A percentile compares a stretch with the other conserved stretches of the same genome.
These are phyloP conservation scores for Caenorhabditis brenneri DNA, from an alignment of 1,140 invertebrate species.

Conservation along the genomic window DNA sequence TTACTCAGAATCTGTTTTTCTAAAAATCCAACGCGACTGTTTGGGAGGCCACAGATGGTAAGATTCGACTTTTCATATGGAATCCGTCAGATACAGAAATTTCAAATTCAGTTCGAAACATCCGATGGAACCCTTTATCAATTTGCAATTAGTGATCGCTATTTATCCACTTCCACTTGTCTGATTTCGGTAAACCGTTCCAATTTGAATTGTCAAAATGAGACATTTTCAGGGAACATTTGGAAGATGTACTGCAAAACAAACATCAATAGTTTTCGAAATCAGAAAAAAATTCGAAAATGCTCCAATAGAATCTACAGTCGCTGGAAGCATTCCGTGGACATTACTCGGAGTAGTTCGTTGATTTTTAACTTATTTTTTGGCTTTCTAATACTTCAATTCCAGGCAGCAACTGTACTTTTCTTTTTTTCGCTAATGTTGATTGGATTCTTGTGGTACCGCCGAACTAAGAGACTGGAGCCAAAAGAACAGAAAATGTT, in stretches of 20 bases:
- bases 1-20: slow-evolving; percentile 7
- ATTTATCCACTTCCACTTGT: background rate
- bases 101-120: background rate
- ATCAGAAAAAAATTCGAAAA: slow-evolving; percentile 75
- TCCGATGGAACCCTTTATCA: background rate
- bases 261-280: slow-evolving; percentile 74
- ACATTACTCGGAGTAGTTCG: background rate
- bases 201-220: slow-evolving; percentile 79
- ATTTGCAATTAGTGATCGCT: background rate
- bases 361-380: background rate
- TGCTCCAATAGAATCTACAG: slow-evolving; percentile 76
- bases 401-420: background rate
- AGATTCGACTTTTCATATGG: no score
- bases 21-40: background rate
- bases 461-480: no score
- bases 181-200: slow-evolving; percentile 84
- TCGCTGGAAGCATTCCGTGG: background rate
- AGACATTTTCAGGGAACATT: background rate
- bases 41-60: background rate
- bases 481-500: no score
- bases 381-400: no score
- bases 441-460: no score
- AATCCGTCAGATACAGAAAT: no score
- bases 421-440: no score
- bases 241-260: background rate